Evolutionary conservation across 2,113 vertebrate species (phyloP).

Genomic region (Sylvietta virens): DNA sequence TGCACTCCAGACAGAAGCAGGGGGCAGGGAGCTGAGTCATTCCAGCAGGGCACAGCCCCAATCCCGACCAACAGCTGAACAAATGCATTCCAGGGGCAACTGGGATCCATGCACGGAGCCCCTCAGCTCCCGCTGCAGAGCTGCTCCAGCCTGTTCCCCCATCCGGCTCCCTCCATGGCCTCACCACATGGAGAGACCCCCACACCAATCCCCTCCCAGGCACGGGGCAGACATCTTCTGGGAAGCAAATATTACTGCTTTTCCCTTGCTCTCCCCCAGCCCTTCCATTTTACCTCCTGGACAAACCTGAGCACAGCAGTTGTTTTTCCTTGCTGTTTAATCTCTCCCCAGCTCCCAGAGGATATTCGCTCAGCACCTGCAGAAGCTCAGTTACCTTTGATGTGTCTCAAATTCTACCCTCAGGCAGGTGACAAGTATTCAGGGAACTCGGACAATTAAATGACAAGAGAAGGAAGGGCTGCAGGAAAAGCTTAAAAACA

Average conservation of each 20-base stretch:
- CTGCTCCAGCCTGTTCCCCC: background rate
- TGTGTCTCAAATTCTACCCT: constrained; percentile 12
- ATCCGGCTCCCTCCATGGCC: background rate
- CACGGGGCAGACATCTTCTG: background rate
- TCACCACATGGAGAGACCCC: fast-evolving
- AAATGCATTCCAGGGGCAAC: background rate
- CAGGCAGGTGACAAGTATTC: background rate
- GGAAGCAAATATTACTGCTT: background rate
- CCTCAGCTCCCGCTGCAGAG: background rate
- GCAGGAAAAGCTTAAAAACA: background rate
- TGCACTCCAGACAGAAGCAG: background rate
- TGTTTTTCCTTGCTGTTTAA: background rate
- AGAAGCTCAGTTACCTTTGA: background rate
- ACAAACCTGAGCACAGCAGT: background rate
- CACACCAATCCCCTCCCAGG: background rate
- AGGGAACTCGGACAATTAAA: background rate
- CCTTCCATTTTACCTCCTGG: constrained; percentile 2
- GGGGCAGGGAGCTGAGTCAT: background rate
- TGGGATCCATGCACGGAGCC: fast-evolving
- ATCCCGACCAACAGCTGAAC: background rate
- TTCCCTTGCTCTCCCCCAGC: background rate
- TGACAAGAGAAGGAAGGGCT: background rate
- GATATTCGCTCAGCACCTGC: background rate
- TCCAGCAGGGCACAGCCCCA: background rate
- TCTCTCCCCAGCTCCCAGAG: background rate